Conservation (phyloP, 2,888 invertebrate genomes). For the Drosophila parthenogenetica region DNA sequence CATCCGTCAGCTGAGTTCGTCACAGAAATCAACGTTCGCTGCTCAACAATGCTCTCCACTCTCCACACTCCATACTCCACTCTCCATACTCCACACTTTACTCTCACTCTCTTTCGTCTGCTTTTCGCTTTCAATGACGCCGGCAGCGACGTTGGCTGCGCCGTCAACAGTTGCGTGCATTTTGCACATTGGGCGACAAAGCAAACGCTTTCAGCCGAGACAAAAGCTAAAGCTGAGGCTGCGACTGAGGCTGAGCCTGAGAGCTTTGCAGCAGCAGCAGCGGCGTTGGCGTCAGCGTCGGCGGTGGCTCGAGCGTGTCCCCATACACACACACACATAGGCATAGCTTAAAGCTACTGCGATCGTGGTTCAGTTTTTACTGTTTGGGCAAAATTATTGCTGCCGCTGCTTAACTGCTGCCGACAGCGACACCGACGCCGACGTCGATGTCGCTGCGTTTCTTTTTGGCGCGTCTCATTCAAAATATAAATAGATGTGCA, state of each 20-base stretch:
- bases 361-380: slow-evolving; percentile 22
- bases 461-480: slow-evolving; percentile 68
- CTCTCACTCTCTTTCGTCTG: slow-evolving; percentile 56
- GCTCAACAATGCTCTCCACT: slow-evolving; percentile 16
- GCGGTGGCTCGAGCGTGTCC: slow-evolving; percentile 50
- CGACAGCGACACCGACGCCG: neutral
- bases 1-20: slow-evolving; percentile 50
- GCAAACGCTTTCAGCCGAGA: slow-evolving; percentile 53
- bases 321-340: slow-evolving; percentile 24
- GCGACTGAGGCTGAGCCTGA: slow-evolving; percentile 34
- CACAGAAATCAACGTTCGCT: slow-evolving; percentile 28
- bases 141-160: slow-evolving; percentile 23
- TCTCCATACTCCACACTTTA: slow-evolving; percentile 13
- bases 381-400: slow-evolving; percentile 51
- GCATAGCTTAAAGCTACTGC: slow-evolving; percentile 5
- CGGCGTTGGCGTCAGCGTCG: slow-evolving; percentile 7
- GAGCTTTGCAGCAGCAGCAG: slow-evolving; percentile 43
- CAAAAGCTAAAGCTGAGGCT: slow-evolving; percentile 22
- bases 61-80: neutral
- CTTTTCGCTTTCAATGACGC: slow-evolving; percentile 57
- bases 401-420: slow-evolving; percentile 28
- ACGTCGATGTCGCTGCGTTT: slow-evolving; percentile 44
- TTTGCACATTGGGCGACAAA: slow-evolving; percentile 70
- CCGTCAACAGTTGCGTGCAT: slow-evolving; percentile 61
- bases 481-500: slow-evolving; percentile 85